These are phyloP conservation scores for Australoheros facetus DNA, from an alignment of 2,797 vertebrate genomes.

Conservation along the genomic window DNA sequence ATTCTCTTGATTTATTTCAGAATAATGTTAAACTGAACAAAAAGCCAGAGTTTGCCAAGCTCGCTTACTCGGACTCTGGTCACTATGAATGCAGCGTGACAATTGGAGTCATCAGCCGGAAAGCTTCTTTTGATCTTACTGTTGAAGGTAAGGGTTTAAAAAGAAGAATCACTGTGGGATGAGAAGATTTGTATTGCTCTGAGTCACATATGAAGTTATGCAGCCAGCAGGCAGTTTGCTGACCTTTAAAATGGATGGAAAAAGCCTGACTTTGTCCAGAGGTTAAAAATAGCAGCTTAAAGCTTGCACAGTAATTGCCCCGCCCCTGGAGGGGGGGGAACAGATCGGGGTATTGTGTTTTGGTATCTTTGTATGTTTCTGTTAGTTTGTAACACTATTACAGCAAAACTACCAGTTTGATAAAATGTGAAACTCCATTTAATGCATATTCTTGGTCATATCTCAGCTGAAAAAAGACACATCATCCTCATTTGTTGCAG, in stretches of 20 bases:
- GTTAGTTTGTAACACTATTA: too few relatives aligned
- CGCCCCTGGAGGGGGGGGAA: too few relatives aligned
- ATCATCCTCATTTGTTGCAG: too few relatives aligned
- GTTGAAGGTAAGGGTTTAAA: constrained; percentile 87
- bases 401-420: too few relatives aligned
- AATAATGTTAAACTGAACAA: constrained; percentile 72
- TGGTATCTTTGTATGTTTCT: too few relatives aligned
- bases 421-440: too few relatives aligned
- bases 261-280: not conserved
- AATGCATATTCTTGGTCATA: too few relatives aligned
- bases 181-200: not conserved
- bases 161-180: not conserved
- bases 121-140: constrained; percentile 83
- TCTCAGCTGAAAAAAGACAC: too few relatives aligned
- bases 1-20: constrained; percentile 71
- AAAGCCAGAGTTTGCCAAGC: constrained; percentile 80
- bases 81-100: constrained; percentile 88
- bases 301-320: not conserved
- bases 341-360: too few relatives aligned
- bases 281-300: not conserved
- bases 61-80: constrained; percentile 90
- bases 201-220: not conserved
- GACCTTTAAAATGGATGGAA: not conserved
- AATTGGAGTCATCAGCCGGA: constrained; percentile 82
- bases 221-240: not conserved